Evolutionary conservation across 2,113 vertebrate species (phyloP), one percentile per base, ranked within the genome.

Genomic region (Petrocephalus microphthalmus): DNA sequence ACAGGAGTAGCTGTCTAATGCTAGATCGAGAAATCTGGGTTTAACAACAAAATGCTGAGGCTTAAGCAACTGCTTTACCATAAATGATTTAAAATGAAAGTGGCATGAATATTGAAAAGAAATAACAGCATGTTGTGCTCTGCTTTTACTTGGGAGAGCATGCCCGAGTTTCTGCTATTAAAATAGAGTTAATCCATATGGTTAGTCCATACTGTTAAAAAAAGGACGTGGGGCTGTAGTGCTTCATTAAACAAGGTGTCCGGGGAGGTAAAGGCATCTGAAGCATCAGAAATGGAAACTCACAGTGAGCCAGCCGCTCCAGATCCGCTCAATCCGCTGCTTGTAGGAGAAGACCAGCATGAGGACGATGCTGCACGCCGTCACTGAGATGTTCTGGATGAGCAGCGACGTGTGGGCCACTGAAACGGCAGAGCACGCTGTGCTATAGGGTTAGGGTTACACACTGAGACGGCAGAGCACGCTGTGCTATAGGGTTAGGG

Each of bases 281-380:
- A n/a, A 5, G 2, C 22, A n/a, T 22, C n/a, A 51, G 15, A 85
- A 25, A 86, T 7, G 88, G 81, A 37, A 91, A 96, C 94, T 95
- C 90, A 96, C 95, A 88, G 94, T 95, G 78, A 95, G 91, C 95
- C 95, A 96, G 89, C 94, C 92, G 2, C 51, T 45, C 93, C 96
- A 95, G 89, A 93, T 92, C 88, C 82, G 49, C 52, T 95, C 94
- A 90, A 93, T 94, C 92, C 95, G 93, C 89, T 93, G 94, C 92
- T 94, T 94, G 92, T 93, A 95, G 49, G 92, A 95, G 92, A 96
- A 95, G 88, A 95, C 91, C 81, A 95, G 90, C 95, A 95, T 95
- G 90, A 94, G 91, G 60, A 95, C 91, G 0, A 94, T 91, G 89
- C 93, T 95, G 92, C 94, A 96, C 87, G 95, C 52, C 13, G 93